These are phyloP conservation scores for Chrysomallon squamiferum DNA, from an alignment of 1,140 invertebrate genomes.

Conservation along the genomic window DNA sequence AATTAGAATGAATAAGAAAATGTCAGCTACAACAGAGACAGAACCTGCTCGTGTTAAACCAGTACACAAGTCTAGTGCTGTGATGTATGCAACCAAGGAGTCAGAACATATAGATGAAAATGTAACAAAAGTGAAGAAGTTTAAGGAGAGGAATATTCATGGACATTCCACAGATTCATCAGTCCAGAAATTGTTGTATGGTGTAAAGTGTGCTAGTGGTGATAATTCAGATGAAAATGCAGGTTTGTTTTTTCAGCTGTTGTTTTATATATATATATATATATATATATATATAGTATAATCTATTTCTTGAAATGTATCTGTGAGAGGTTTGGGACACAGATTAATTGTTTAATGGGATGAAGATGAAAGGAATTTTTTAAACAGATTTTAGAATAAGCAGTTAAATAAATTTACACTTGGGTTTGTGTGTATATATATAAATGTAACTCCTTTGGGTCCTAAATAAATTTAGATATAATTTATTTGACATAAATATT, in stretches of 20 bases:
- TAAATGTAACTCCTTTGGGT: too few species aligned
- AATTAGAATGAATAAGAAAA: constrained; percentile 42
- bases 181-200: constrained; percentile 58
- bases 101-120: constrained; percentile 49
- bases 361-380: too few species aligned
- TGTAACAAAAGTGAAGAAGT: constrained; percentile 34
- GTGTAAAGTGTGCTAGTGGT: constrained; percentile 20
- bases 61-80: constrained; percentile 23
- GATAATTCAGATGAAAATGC: constrained; percentile 3
- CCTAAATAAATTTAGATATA: too few species aligned
- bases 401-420: too few species aligned
- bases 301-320: too few species aligned
- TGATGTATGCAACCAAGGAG: constrained; percentile 40
- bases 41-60: constrained; percentile 16
- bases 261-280: too few species aligned
- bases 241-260: constrained; percentile 24
- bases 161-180: constrained; percentile 59
- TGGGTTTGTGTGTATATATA: too few species aligned
- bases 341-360: too few species aligned
- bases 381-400: too few species aligned
- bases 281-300: too few species aligned
- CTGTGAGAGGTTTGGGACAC: too few species aligned
- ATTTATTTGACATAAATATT: too few species aligned
- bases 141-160: constrained; percentile 45
- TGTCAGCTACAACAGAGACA: constrained; percentile 36